A percentile compares a stretch with the other conserved stretches of the same genome.
These are phyloP conservation scores for Chrysolina americana DNA, from an alignment of 2,888 invertebrate species.

Conservation along the genomic window DNA sequence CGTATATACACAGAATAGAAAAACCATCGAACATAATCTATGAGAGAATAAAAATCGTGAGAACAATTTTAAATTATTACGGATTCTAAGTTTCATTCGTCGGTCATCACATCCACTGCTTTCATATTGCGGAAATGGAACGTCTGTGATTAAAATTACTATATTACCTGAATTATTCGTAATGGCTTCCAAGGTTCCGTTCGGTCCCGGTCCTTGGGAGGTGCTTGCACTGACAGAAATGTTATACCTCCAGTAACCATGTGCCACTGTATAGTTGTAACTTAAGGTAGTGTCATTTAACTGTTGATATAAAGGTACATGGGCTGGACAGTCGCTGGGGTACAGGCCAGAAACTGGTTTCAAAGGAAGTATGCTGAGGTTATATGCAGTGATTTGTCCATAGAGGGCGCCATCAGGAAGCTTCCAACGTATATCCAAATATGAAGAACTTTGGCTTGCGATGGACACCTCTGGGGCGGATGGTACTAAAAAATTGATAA, in stretches of 20 bases:
- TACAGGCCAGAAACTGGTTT: background rate
- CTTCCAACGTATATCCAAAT: background rate
- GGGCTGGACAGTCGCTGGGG: conserved; percentile 1
- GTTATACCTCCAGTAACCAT: conserved; percentile 17
- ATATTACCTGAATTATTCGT: conserved; percentile 16
- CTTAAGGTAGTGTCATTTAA: background rate
- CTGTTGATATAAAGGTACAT: background rate
- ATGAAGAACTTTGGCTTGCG: background rate
- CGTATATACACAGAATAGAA: too few species aligned
- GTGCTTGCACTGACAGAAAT: conserved; percentile 19
- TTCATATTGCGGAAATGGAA: too few species aligned
- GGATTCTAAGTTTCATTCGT: too few species aligned
- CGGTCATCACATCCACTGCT: too few species aligned
- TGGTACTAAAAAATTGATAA: conserved; percentile 32
- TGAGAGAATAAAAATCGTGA: too few species aligned
- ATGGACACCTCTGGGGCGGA: background rate
- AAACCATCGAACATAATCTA: too few species aligned
- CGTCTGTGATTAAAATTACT: background rate
- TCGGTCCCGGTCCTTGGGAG: conserved; percentile 14
- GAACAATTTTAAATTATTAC: too few species aligned
- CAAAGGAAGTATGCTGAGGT: background rate
- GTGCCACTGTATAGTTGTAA: conserved; percentile 9
- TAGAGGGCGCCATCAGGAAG: background rate
- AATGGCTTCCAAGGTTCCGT: background rate
- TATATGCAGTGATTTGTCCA: conserved; percentile 11